phyloP scores from a whole-genome alignment of 2,797 vertebrate genomes.

The Babyrousa celebensis region DNA sequence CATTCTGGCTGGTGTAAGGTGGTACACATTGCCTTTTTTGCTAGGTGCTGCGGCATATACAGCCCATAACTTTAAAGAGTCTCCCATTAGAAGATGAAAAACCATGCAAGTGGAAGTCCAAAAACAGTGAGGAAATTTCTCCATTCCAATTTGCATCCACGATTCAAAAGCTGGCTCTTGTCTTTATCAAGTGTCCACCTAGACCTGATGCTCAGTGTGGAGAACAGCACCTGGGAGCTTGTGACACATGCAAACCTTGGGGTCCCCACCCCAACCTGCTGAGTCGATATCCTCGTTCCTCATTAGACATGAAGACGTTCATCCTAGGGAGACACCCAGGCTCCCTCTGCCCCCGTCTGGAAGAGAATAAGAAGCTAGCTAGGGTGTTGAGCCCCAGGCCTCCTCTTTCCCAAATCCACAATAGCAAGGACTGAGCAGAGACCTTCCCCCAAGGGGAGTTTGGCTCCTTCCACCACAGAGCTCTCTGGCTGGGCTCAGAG shows the following conservation, averaged over 20 bases:
- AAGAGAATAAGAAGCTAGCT: not conserved
- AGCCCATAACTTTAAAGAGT: no score
- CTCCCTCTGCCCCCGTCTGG: not conserved
- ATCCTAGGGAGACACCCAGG: no score
- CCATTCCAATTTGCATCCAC: not conserved
- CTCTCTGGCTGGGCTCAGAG: rapidly evolving
- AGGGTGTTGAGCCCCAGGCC: not conserved
- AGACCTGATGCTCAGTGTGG: not conserved
- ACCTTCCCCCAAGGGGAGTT: rapidly evolving
- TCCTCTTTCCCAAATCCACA: not conserved
- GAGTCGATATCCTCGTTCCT: not conserved
- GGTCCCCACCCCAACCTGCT: not conserved
- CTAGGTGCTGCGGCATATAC: not conserved
- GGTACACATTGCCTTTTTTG: rapidly evolving
- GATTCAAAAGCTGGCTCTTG: not conserved
- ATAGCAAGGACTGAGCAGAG: rapidly evolving
- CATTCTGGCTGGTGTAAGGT: no score
- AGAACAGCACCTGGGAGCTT: not conserved
- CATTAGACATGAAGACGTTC: not conserved
- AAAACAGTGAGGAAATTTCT: not conserved
- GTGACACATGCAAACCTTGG: not conserved
- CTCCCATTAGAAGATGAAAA: not conserved
- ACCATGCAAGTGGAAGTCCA: not conserved
- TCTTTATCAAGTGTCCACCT: not conserved
- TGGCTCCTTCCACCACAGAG: not conserved